Percentiles rank a stretch among this genome's conserved stretches.
Conservation (phyloP, 2,113 vertebrate genomes). For the Daboia siamensis region DNA sequence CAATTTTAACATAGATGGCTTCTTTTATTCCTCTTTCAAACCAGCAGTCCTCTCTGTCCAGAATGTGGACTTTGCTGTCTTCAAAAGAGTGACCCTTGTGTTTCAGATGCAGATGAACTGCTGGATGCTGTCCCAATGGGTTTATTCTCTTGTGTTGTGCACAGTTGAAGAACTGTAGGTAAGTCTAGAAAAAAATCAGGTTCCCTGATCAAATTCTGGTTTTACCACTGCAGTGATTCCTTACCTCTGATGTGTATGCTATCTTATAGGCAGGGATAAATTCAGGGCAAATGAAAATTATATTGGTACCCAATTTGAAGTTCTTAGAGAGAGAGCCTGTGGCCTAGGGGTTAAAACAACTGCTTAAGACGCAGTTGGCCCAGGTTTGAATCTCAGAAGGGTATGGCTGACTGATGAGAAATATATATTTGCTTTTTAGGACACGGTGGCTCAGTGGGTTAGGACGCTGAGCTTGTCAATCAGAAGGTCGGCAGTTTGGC, state of each 20-base stretch:
- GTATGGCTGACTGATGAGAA: no score
- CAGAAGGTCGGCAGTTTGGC: no score
- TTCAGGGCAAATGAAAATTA: background rate
- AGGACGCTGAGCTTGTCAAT: no score
- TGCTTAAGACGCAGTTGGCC: no score
- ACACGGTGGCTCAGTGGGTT: no score
- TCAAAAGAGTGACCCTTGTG: background rate
- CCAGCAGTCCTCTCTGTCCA: background rate
- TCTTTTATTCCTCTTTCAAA: background rate
- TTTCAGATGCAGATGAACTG: background rate
- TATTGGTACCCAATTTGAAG: background rate
- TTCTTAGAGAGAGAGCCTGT: no score
- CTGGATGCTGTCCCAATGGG: background rate
- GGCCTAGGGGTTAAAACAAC: no score
- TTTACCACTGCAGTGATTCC: background rate
- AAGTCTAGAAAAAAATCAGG: background rate
- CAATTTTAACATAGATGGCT: background rate
- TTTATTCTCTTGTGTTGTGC: background rate
- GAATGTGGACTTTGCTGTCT: background rate
- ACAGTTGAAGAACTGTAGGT: background rate
- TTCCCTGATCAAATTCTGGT: background rate
- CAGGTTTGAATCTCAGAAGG: no score
- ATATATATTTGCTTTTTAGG: no score
- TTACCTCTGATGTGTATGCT: background rate
- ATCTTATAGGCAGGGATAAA: background rate